Conservation (phyloP, 1,140 invertebrate species). For the Sycophila sp. region DNA sequence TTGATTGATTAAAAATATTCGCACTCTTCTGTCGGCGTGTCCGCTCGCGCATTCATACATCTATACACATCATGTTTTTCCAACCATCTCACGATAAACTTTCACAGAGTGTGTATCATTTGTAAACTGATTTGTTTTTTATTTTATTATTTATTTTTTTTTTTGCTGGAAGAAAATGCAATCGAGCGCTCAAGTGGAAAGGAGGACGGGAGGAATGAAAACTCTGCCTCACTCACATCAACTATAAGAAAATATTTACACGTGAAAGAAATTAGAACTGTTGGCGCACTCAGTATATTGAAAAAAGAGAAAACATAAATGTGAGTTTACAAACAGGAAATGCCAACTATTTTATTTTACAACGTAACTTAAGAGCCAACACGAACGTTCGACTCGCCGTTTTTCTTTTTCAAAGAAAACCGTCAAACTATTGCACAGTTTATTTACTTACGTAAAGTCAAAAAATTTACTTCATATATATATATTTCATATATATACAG, state of each 20-base stretch:
- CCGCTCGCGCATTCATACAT: conserved; percentile 46
- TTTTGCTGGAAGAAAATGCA: conserved; percentile 52
- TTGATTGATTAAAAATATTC: conserved; percentile 30
- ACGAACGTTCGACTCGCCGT: background rate
- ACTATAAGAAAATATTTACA: conserved; percentile 42
- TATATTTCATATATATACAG: background rate
- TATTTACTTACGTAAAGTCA: conserved; percentile 22
- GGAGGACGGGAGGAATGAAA: conserved; percentile 1
- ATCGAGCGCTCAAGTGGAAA: conserved; percentile 31
- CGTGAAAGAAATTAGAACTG: conserved; percentile 21
- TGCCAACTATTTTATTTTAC: conserved; percentile 29
- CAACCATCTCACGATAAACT: conserved; percentile 45
- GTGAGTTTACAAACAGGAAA: conserved; percentile 35
- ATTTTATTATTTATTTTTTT: too few relatives aligned
- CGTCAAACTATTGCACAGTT: conserved; percentile 28
- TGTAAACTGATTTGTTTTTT: conserved; percentile 40
- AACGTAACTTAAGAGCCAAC: conserved; percentile 18
- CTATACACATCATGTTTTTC: conserved; percentile 52
- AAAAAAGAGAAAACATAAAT: conserved; percentile 5
- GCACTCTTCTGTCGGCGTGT: conserved; percentile 6
- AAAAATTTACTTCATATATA: conserved; percentile 18
- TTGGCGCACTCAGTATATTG: conserved; percentile 5
- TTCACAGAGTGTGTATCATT: conserved; percentile 25
- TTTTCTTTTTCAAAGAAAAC: conserved; percentile 28
- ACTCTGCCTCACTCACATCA: conserved; percentile 4